Evolutionary conservation across 2,797 vertebrate species (phyloP), one percentile per base, ranked within the genome.

Genomic region (Bufotes viridis): DNA sequence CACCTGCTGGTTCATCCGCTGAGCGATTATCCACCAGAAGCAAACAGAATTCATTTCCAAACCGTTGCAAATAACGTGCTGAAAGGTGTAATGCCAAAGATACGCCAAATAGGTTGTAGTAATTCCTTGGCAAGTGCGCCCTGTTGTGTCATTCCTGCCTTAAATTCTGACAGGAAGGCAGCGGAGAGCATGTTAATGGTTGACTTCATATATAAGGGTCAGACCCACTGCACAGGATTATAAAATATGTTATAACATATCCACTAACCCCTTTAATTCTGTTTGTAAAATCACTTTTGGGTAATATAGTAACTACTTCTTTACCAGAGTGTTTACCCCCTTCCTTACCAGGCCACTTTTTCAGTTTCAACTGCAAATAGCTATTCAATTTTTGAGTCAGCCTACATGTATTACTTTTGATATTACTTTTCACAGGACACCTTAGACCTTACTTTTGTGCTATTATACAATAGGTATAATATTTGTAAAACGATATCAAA

Each of bases 1-100:
- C 93, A 92, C 91, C 91, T 94, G 92, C 87, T 92, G 75, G 88
- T 78, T 90, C 80, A 91, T 93, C 85, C 0, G 1, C 67, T 86
- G 60, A 60, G 63, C 74, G 63, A 89, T 93, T 90, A 90, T 81
- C 81, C 90, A 87, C 76, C 84, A 26, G 80, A 53, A 89, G 86
- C 85, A 55, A 82, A 90, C 34, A 90, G 65, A 90, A 92, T 69
- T 90, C 83, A 75, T 0, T 4, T 86, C 90, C 91, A 81, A 6
- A 87, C 87, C 79, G 0, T 53, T 91, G 90, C 76, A 90, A 86
- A 89, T 13, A 89, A 89, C 89, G 90, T 87, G 89, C 84, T 86
- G 88, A 88, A 90, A 91, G 53, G 6, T 0, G 2, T 70, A 58
- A 90, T 79, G 67, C 57, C 53, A 79, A 83, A 86, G 85, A 87